These are phyloP conservation scores for Ataeniobius toweri DNA, from an alignment of 2,797 vertebrate species.

Conservation along the genomic window DNA sequence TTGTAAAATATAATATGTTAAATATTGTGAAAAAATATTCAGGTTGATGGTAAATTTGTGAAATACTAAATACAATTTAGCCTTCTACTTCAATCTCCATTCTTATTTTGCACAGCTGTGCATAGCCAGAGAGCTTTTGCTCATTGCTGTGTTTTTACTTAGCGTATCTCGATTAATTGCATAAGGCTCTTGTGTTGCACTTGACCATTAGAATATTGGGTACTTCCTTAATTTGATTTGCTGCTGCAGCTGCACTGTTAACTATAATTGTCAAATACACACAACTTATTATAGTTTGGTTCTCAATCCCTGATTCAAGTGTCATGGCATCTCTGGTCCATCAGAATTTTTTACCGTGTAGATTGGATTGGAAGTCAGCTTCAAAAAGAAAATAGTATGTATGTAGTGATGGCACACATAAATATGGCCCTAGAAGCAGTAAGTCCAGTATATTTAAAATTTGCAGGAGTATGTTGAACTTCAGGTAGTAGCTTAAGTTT, in stretches of 20 bases:
- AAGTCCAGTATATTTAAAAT: no score
- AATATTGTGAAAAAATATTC: background rate
- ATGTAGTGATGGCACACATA: no score
- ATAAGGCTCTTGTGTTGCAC: constrained; percentile 24
- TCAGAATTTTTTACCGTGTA: background rate
- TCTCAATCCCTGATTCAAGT: constrained; percentile 3
- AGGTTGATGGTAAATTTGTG: background rate
- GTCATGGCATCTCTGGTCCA: background rate
- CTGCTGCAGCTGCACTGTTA: constrained; percentile 35
- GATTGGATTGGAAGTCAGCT: background rate
- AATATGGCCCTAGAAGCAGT: no score
- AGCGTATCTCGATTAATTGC: constrained; percentile 26
- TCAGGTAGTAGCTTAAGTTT: background rate
- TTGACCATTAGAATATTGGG: constrained; percentile 35
- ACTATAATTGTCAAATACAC: constrained; percentile 16
- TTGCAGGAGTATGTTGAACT: no score
- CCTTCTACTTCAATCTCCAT: background rate
- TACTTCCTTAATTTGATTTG: constrained; percentile 27
- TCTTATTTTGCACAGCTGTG: constrained; percentile 18
- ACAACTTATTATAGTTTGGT: constrained; percentile 15
- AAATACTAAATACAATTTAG: no score
- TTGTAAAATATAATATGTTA: no score
- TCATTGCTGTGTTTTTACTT: constrained; percentile 10
- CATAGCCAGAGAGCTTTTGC: background rate
- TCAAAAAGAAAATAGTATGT: background rate